Evolutionary conservation across 1,140 invertebrate genomes (phyloP).

Genomic region (Procambarus clarkii): DNA sequence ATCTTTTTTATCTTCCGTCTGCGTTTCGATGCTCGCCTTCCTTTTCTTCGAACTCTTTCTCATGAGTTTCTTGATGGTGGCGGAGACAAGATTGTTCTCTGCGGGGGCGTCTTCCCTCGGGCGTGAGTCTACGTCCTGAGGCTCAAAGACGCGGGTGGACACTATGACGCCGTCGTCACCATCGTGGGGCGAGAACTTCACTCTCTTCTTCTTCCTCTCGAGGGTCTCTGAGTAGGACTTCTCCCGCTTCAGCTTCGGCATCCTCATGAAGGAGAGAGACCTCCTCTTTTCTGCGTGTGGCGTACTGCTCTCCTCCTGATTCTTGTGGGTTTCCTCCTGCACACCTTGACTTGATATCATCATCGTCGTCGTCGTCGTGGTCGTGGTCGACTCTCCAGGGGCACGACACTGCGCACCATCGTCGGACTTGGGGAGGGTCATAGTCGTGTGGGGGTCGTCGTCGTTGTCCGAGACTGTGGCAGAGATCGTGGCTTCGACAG

Average conservation of each 20-base stretch:
- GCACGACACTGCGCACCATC: conserved; percentile 61
- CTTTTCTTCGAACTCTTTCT: conserved; percentile 54
- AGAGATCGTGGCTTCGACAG: conserved; percentile 55
- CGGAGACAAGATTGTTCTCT: conserved; percentile 18
- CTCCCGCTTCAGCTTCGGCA: conserved; percentile 60
- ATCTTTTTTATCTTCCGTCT: conserved; percentile 36
- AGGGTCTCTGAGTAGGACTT: conserved; percentile 55
- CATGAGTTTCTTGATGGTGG: conserved; percentile 50
- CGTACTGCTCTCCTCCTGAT: neutral
- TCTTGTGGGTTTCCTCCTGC: conserved; percentile 6
- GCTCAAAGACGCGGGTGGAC: conserved; percentile 49
- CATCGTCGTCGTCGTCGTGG: neutral
- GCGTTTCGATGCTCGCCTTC: conserved; percentile 55
- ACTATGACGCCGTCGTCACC: conserved; percentile 40
- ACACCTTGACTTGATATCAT: conserved; percentile 3
- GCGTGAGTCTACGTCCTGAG: conserved; percentile 4
- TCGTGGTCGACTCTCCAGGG: conserved; percentile 20
- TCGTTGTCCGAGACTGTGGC: conserved; percentile 66
- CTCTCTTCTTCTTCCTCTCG: conserved; percentile 61
- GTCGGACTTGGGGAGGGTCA: conserved; percentile 51
- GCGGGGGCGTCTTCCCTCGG: neutral
- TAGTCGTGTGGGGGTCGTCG: conserved; percentile 32
- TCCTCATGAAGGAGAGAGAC: conserved; percentile 9
- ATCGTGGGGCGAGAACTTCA: conserved; percentile 57
- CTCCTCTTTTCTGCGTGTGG: neutral